Evolutionary conservation across 2,888 invertebrate genomes (phyloP).

Genomic region (Stictocephala bisonia): DNA sequence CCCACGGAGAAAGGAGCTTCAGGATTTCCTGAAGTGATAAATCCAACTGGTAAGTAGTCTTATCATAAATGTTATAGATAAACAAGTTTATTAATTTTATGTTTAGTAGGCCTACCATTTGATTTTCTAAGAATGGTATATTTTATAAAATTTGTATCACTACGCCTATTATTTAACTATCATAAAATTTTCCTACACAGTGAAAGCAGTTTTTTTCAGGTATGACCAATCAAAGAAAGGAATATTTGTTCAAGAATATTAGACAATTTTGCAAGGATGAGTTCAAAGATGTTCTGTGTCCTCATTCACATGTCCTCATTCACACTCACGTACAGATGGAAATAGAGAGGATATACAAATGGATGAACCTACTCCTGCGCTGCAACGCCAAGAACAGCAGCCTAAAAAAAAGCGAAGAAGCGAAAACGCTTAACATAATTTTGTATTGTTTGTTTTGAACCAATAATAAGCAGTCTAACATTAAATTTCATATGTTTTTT

Average conservation of each 20-base stretch:
- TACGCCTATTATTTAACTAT: no score
- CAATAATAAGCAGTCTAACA: no score
- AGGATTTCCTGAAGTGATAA: neutral
- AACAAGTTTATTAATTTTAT: neutral
- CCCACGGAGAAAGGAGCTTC: neutral
- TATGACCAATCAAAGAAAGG: neutral
- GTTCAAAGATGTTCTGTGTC: no score
- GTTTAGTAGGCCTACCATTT: neutral
- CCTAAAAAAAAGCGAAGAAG: neutral
- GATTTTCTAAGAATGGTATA: neutral
- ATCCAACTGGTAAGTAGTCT: neutral
- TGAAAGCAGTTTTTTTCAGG: neutral
- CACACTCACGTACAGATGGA: no score
- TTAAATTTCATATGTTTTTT: no score
- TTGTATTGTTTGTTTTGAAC: neutral
- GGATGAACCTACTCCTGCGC: neutral
- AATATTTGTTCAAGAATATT: no score
- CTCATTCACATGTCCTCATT: no score
- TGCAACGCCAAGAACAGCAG: no score
- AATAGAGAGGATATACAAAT: neutral
- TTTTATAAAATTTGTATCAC: no score
- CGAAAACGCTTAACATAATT: neutral
- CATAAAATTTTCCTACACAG: no score
- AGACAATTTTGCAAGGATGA: no score
- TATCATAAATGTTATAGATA: neutral